Evolutionary conservation across 2,888 invertebrate genomes (phyloP).

Genomic region (Chironomus tentans): DNA sequence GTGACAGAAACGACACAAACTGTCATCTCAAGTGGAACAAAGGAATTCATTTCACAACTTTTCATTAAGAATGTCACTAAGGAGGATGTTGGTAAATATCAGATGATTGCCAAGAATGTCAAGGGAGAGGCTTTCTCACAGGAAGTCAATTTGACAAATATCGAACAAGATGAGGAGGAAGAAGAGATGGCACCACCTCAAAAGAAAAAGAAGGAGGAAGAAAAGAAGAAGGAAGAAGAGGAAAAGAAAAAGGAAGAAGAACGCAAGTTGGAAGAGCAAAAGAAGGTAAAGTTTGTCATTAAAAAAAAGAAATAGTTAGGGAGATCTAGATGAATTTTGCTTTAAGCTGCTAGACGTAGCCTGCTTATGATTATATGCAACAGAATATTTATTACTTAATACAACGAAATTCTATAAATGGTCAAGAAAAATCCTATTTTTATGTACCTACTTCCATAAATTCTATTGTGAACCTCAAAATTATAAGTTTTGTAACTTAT

Average conservation of each 20-base stretch:
- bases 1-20: constrained; percentile 28
- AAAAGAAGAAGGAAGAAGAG: constrained; percentile 44
- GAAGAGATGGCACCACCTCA: constrained; percentile 72
- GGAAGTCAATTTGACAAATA: constrained; percentile 74
- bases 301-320: too few relatives aligned
- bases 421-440: too few relatives aligned
- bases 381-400: too few relatives aligned
- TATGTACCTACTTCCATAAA: too few relatives aligned
- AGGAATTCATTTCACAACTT: constrained; percentile 78
- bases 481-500: too few relatives aligned
- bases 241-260: constrained; percentile 38
- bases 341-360: too few relatives aligned
- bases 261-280: constrained; percentile 36
- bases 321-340: too few relatives aligned
- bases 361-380: too few relatives aligned
- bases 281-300: constrained; percentile 28
- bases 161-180: constrained; percentile 64
- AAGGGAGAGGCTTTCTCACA: constrained; percentile 89
- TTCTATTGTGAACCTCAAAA: too few relatives aligned
- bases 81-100: constrained; percentile 79
- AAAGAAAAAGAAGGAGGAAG: constrained; percentile 44
- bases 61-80: constrained; percentile 78
- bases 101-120: constrained; percentile 82
- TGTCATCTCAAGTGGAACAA: constrained; percentile 38
- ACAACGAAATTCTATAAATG: too few relatives aligned